phyloP scores from a whole-genome alignment of 2,113 vertebrate genomes.

The Bagarius yarrelli region DNA sequence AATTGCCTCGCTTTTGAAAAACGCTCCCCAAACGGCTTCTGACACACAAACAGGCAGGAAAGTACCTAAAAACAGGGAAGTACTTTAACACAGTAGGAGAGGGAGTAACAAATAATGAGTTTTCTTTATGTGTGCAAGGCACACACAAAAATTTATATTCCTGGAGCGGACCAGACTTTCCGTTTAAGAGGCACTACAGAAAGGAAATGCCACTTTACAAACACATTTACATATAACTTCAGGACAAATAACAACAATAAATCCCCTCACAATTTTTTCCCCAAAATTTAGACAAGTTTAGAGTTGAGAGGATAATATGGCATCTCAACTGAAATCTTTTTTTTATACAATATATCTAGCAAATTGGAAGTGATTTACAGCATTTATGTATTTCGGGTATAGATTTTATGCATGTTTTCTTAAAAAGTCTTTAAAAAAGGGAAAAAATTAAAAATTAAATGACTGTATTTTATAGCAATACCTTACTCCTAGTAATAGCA shows the following conservation, averaged over 20 bases:
- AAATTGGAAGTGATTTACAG: neutral
- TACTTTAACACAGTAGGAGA: slow-evolving; percentile 18
- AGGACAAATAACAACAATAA: slow-evolving; percentile 4
- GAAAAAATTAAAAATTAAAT: no score
- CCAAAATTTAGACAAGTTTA: neutral
- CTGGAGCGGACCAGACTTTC: neutral
- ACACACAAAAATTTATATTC: slow-evolving; percentile 14
- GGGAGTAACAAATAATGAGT: slow-evolving; percentile 4
- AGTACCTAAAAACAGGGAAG: slow-evolving; percentile 2
- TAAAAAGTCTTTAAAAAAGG: no score
- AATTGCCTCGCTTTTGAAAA: slow-evolving; percentile 17
- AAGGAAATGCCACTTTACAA: neutral
- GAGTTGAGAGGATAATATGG: neutral
- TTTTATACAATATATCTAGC: neutral
- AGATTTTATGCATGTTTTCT: neutral
- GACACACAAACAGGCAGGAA: slow-evolving; percentile 9
- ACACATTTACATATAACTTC: slow-evolving; percentile 13
- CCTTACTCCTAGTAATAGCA: neutral
- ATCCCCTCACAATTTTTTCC: neutral
- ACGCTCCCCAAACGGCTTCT: slow-evolving; percentile 20
- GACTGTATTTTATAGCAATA: no score
- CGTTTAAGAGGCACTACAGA: neutral
- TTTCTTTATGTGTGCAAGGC: neutral
- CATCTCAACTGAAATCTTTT: neutral
- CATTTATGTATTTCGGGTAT: neutral